These are phyloP conservation scores for Lasioglossum albipes DNA, from an alignment of 1,140 invertebrate genomes.

Conservation along the genomic window DNA sequence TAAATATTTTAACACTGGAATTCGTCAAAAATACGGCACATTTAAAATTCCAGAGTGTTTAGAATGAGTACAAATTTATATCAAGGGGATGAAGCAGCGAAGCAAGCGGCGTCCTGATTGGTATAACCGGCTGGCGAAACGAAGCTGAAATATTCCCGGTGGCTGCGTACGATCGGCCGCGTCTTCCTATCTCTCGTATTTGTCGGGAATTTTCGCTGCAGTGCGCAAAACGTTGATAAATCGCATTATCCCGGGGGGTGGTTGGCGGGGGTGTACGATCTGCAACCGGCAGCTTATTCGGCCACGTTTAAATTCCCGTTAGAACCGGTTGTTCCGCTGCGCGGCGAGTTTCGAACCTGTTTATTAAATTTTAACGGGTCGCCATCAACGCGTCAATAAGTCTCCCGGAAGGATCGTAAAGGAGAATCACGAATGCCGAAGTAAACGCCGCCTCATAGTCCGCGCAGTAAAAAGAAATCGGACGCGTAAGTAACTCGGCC, in stretches of 20 bases:
- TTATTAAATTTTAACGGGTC: constrained; percentile 46
- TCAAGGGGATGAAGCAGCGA: neutral
- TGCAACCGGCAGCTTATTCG: constrained; percentile 44
- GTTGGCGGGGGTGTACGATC: neutral
- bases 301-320: constrained; percentile 50
- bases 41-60: no score
- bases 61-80: no score
- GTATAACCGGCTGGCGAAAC: neutral
- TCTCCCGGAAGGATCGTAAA: constrained; percentile 20
- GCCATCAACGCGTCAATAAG: constrained; percentile 29
- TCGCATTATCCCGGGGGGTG: constrained; percentile 52
- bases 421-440: constrained; percentile 15
- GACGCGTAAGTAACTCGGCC: neutral
- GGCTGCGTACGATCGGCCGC: neutral
- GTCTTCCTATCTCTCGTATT: constrained; percentile 34
- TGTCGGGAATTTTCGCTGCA: constrained; percentile 60
- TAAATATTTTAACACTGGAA: neutral
- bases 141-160: neutral
- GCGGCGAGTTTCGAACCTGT: neutral
- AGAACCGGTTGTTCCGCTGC: constrained; percentile 28
- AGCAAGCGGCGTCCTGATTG: neutral
- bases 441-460: constrained; percentile 1
- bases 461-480: constrained; percentile 14
- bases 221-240: constrained; percentile 62
- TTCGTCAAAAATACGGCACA: no score